These are phyloP conservation scores for Peucedramus taeniatus DNA, from an alignment of 2,113 vertebrate genomes.

Conservation along the genomic window DNA sequence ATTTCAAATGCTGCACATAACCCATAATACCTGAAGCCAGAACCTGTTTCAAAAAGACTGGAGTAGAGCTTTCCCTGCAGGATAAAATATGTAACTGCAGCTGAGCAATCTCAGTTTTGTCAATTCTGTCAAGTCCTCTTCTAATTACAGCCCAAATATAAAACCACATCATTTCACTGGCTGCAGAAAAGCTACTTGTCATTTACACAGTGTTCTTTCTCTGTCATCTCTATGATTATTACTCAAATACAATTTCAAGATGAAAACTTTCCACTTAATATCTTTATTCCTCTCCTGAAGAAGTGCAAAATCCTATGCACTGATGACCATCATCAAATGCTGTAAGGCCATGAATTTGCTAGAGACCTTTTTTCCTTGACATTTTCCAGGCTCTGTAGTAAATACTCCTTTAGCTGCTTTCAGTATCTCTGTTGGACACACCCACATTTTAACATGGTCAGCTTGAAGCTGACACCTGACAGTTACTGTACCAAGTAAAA, in stretches of 20 bases:
- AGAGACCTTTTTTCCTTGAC: neutral
- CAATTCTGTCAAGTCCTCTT: neutral
- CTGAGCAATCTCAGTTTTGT: neutral
- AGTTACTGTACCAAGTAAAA: neutral
- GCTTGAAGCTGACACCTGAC: neutral
- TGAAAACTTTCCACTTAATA: neutral
- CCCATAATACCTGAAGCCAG: neutral
- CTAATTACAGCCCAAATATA: neutral
- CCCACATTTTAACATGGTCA: neutral
- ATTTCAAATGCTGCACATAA: neutral
- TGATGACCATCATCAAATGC: neutral
- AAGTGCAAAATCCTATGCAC: neutral
- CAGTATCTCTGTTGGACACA: neutral
- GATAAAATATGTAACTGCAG: neutral
- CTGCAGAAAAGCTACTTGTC: neutral
- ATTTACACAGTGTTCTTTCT: neutral
- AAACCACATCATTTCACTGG: neutral
- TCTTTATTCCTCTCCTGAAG: neutral
- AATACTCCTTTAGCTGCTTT: neutral
- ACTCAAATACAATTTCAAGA: neutral
- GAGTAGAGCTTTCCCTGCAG: neutral
- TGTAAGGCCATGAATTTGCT: neutral
- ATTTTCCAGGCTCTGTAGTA: slow-evolving; percentile 1
- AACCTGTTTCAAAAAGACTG: neutral
- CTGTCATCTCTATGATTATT: neutral